A percentile compares a stretch with the other conserved stretches of the same genome.
Evolutionary conservation across 2,888 invertebrate genomes (phyloP).

Genomic region (Caenorhabditis sulstoni): DNA sequence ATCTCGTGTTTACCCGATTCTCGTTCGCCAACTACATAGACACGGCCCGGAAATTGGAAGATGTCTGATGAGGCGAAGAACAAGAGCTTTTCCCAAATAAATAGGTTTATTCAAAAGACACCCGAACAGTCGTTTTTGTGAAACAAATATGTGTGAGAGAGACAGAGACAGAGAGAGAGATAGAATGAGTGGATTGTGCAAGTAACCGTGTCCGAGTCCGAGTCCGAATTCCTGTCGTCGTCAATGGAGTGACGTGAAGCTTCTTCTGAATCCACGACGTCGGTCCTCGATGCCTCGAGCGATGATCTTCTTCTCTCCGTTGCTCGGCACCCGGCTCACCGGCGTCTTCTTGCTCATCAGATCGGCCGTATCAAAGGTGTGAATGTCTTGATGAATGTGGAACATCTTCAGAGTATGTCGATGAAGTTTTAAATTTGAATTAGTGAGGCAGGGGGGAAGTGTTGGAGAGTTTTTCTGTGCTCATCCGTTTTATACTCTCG

Average conservation of each 20-base stretch:
- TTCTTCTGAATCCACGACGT: slow-evolving; percentile 44
- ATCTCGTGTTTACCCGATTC: too few relatives aligned
- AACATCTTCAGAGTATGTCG: slow-evolving; percentile 32
- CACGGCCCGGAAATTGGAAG: slow-evolving; percentile 1
- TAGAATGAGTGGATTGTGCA: too few relatives aligned
- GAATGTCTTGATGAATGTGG: slow-evolving; percentile 56
- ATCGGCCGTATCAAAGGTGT: slow-evolving; percentile 35
- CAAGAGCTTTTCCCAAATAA: slow-evolving; percentile 1
- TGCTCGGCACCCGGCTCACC: slow-evolving; percentile 39
- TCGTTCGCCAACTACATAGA: too few relatives aligned
- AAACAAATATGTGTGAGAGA: not conserved
- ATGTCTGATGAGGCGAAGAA: not conserved
- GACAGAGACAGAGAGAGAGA: not conserved
- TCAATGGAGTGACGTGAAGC: slow-evolving; percentile 49
- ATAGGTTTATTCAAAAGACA: slow-evolving; percentile 1
- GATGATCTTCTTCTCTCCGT: slow-evolving; percentile 50
- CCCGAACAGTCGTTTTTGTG: not conserved
- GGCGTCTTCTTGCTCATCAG: slow-evolving; percentile 44
- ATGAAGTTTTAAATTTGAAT: too few relatives aligned
- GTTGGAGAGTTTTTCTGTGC: not conserved
- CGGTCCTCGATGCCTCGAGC: slow-evolving; percentile 39
- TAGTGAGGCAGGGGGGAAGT: not conserved
- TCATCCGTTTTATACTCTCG: slow-evolving; percentile 15
- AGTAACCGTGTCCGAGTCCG: not conserved
- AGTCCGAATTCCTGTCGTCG: not conserved